Base-by-base conservation (phyloP, 37 sponge, comb jelly and placozoan species). In the Ephydatia muelleri region DNA sequence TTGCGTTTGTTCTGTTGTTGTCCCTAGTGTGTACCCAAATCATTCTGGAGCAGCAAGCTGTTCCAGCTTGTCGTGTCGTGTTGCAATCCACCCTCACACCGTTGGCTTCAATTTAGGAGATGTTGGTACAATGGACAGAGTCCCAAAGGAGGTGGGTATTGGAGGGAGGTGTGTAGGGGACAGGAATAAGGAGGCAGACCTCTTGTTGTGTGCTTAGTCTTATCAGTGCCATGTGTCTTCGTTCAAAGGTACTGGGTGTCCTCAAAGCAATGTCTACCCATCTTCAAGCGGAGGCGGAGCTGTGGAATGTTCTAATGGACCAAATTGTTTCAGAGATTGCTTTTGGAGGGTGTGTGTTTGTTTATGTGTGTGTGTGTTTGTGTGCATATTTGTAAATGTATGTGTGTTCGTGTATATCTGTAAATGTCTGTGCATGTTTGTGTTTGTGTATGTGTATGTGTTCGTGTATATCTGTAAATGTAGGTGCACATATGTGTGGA, bases 21-120 rank as follows among this genome's bases (percentile, higher is more conserved):
- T 25, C 78, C 57, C 68, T 21, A 89, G 88, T 67, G 68, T 73
- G 73, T 86, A 16, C 94, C 93, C 33, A 34, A 31, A 36, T 38
- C 77, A 6, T 84, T 96, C 37, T 96, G 96, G 96, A 85, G 88
- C 28, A 85, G 88, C 25, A 35, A 70, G 2, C 84, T 96, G 32
- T 65, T 91, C 66, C 30, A 70, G 23, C 49, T 91, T 65, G 74
- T 94, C 8, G 39, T 82, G 19, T 29, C 39, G 0, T 85, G 87
- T n/a, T 66, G 80, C 91, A 38, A 36, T 94, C 4, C 48, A 48
- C 26, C 95, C 96, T 3, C 31, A 49, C 13, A n/a, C 83, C 21
- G 68, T 89, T 16, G 97, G 97, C 14, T 94, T 94, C 49, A 76
- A 82, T 19, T n/a, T 43, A 0, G 89, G 90, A 22, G 93, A 96